Evolutionary conservation across 2,888 invertebrate genomes (phyloP).

Genomic region (Callyntrura sp.): DNA sequence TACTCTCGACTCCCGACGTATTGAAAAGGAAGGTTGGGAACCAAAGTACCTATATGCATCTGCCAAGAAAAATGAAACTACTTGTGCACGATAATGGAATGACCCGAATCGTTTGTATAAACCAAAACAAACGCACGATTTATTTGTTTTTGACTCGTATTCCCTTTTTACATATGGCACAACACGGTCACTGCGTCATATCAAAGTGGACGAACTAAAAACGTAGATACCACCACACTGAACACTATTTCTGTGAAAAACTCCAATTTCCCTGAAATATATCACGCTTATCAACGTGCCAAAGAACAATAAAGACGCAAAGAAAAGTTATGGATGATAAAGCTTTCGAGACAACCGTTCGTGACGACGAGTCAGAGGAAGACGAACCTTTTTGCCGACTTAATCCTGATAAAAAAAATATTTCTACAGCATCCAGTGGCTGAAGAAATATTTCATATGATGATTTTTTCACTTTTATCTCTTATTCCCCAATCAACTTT

Average conservation of each 20-base stretch:
- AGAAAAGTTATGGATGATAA: constrained; percentile 45
- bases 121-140: no score
- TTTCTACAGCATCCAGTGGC: no score
- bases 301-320: constrained; percentile 57
- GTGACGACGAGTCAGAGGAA: constrained; percentile 26
- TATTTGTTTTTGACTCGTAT: no score
- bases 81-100: no score
- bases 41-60: no score
- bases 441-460: background rate
- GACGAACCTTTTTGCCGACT: constrained; percentile 66
- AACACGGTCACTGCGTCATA: background rate
- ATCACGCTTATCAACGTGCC: constrained; percentile 51
- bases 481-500: background rate
- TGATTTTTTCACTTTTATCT: constrained; percentile 35
- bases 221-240: background rate
- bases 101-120: no score
- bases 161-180: background rate
- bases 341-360: background rate
- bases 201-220: background rate
- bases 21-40: no score
- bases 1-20: no score
- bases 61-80: no score
- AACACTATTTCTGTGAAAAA: background rate
- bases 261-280: constrained; percentile 51
- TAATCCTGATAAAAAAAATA: constrained; percentile 71